Base-by-base conservation (phyloP, 64 coral and sea anemone species). In the Acropora yongei region DNA sequence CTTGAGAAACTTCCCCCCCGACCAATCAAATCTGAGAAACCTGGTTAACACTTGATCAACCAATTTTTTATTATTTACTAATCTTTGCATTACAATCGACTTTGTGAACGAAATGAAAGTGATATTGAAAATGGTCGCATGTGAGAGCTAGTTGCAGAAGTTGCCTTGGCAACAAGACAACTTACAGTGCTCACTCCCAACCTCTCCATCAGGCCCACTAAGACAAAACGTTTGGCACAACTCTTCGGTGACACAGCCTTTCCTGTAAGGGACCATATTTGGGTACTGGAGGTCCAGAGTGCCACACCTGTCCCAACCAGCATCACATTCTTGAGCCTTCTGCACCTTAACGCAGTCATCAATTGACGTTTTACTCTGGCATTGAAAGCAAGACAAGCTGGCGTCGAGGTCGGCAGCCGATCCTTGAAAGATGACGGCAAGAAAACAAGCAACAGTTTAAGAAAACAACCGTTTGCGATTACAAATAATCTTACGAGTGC, bases 91-190 rank as follows among this genome's bases (percentile, higher is more conserved):
- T 1, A 66, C 61, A 66, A 66, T 7, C 14, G 17, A 66, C 10
- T 66, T 9, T 11, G 17, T 13, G 61, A 55, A 9, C 51, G 4
- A 5, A 4, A 55, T 55, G 4, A 55, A 30, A 30, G 30, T 30
- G 30, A 30, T 30, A 30, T 30, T 30, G 9, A 55, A 55, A 4
- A 55, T 55, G 51, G 4, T 55, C 9, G 51, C 4, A 55, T 55
- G 4, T 68, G 30, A 30, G 5, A 40, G 3, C 46, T 45, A 76
- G 40, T 83, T 83, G 41, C 80, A 83, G 13, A 68, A 6, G 57
- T 42, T 16, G 14, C 41, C 60, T 14, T 83, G 55, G 60, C 80
- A 83, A 63, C 80, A 83, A 1, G 12, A n/a, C 61, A 83, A 83
- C 60, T 83, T 16, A 60, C 80, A 83, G 1, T 63, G 17, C 39